Evolutionary conservation across 2,113 vertebrate species (phyloP), one percentile per base, ranked within the genome.

Genomic region (Gobius niger): DNA sequence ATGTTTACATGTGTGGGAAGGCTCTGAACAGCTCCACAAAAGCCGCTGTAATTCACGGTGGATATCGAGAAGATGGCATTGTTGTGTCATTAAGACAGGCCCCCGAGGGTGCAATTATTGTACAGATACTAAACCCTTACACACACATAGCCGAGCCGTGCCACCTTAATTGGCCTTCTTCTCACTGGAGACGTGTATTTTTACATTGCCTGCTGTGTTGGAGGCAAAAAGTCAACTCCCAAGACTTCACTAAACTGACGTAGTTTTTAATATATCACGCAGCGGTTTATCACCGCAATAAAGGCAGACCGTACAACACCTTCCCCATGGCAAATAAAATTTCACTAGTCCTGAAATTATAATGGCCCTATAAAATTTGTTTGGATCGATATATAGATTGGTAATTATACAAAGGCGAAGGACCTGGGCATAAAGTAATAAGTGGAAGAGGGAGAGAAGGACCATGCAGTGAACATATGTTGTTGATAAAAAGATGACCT

Each of bases 321-420:
- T 77, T 65, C 85, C 70, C 50, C 50, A 79, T 70, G 80, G 83
- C 79, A 73, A 85, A 85, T 86, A 86, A 84, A 86, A 85, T 67
- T 61, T 73, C 77, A 6, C 53, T 47, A 47, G 67, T 47, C 70
- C 62, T 70, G 73, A 84, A 86, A 86, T 70, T 72, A 78, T 81
- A 82, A 82, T 72, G 67, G 81, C 63, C 67, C 57, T 57, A 34
- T 50, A 85, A 89, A 85, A 82, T 85, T 88, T 65, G 34, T 63
- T 82, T 79, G 63, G 80, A 89, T 90, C 85, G 70, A 88, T 89
- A 78, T 68, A 89, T 83, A 75, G 82, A 91, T 88, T 82, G 80
- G 73, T 76, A 84, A 73, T 83, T 81, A 78, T 41, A 77, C 73
- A 72, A 59, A 78, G 83, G 78, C 63, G 76, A 70, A 81, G 82